Conservation (phyloP, 2,113 vertebrate species). For the Hippolais icterina region DNA sequence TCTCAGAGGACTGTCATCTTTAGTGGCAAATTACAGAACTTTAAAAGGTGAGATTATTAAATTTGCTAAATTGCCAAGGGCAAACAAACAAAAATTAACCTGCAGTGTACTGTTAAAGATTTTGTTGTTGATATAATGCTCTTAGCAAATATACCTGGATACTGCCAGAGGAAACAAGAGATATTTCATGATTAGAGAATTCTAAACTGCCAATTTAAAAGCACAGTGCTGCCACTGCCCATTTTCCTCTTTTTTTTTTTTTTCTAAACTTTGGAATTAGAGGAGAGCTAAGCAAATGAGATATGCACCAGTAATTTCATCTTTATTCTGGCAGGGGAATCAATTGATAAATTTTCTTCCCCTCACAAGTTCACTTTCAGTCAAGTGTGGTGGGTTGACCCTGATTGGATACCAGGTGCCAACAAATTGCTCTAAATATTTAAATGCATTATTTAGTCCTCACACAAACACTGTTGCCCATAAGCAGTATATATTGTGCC, state of each 20-base stretch:
- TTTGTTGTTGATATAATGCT: neutral
- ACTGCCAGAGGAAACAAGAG: neutral
- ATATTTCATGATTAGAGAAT: neutral
- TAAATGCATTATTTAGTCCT: neutral
- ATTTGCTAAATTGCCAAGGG: neutral
- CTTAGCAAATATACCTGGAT: neutral
- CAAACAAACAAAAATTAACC: neutral
- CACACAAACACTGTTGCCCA: neutral
- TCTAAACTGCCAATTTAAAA: neutral
- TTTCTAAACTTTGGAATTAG: neutral
- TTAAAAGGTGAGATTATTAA: neutral
- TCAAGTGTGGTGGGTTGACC: neutral
- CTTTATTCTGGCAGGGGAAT: neutral
- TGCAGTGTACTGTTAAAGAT: neutral
- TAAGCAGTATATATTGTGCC: neutral
- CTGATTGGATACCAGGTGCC: neutral
- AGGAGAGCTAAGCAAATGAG: neutral
- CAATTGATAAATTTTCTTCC: neutral
- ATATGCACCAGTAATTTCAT: neutral
- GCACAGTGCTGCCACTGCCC: fast-evolving
- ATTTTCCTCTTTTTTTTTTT: neutral
- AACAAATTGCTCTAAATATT: neutral
- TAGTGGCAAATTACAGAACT: neutral
- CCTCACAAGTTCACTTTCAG: neutral
- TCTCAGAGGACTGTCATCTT: neutral